A percentile compares a stretch with the other conserved stretches of the same genome.
phyloP scores from a whole-genome alignment of 2,888 invertebrate species.

The Ormyrus thymus region DNA sequence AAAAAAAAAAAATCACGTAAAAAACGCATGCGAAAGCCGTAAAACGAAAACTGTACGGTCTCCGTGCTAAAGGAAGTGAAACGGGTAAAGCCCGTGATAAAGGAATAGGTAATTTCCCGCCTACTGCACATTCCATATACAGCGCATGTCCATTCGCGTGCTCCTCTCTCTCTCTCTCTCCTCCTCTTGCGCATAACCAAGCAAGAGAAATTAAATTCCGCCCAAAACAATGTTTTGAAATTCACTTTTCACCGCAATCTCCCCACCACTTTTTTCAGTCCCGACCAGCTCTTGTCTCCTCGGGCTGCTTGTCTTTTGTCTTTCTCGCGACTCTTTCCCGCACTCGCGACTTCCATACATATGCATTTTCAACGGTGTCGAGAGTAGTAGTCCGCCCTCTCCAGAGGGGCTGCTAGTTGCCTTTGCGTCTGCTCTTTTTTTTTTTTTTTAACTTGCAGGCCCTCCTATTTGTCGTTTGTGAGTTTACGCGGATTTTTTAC shows the following conservation, averaged over 20 bases:
- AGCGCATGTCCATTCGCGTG: not conserved
- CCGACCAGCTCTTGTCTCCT: not conserved
- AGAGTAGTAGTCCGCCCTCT: not conserved
- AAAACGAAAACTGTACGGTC: not conserved
- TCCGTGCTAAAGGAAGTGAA: too few species aligned
- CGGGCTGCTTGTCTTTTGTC: not conserved
- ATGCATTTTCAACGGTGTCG: not conserved
- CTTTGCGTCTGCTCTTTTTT: constrained; percentile 25
- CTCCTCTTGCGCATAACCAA: constrained; percentile 14
- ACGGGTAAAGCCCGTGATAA: not conserved
- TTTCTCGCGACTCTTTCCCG: not conserved
- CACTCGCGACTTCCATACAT: not conserved
- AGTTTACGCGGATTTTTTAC: constrained; percentile 45
- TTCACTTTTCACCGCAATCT: constrained; percentile 48
- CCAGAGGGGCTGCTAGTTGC: constrained; percentile 16
- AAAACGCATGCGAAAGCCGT: too few species aligned
- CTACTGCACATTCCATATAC: not conserved
- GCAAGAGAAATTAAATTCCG: constrained; percentile 54
- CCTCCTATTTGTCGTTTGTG: constrained; percentile 43
- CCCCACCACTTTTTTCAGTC: not conserved
- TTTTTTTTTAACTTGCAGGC: constrained; percentile 9
- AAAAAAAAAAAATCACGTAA: too few species aligned
- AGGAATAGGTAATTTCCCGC: constrained; percentile 35
- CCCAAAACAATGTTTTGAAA: constrained; percentile 57
- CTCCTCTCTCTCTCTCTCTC: not conserved